Evolutionary conservation across 2,888 invertebrate species (phyloP), one percentile per base, ranked within the genome.

Genomic region (Lithodes maja): DNA sequence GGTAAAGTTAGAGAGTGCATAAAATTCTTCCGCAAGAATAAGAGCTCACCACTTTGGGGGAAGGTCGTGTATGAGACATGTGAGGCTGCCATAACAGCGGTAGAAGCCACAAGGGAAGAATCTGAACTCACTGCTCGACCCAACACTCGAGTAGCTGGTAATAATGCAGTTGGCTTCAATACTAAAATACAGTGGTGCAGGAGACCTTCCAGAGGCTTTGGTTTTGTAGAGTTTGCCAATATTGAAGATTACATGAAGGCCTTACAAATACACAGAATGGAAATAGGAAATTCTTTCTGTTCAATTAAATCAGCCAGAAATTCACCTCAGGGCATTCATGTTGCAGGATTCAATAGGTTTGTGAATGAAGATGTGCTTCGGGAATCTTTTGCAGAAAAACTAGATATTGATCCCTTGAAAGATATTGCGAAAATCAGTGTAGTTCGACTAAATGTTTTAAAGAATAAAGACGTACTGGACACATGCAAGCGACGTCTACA

Each of bases 151-250:
- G 12, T 61, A 2, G 53, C 69, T 49, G 69, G 3, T 12, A 77
- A 79, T 9, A 50, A 3, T 3, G 68, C 53, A 9, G 54, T 3
- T 79, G 79, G 79, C 15, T 85, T 79, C 68, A 85, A 53, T 17
- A 68, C 85, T 3, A 85, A 71, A 79, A 79, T 85, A 49, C 79
- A 79, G 79, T 85, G 85, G 85, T 85, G 85, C 12, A 78, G 85
- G 54, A 55, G 85, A 52, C 69, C 55, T 2, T 85, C 85, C 49
- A 61, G 49, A 52, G 85, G 85, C 7, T 85, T 79, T 69, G 85
- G 85, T 0, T 85, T 78, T 68, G 85, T 85, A 17, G 68, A 68
- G n/a, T 85, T 85, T 53, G 69, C 68, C 9, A 17, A 79, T 53
- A 71, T 85, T 7, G 85, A 85, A n/a, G 85, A 85, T 79, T 79